Percentiles rank a stretch among this genome's conserved stretches.
Evolutionary conservation across 2,113 vertebrate genomes (phyloP).

Genomic region (Tragelaphus buxtoni): DNA sequence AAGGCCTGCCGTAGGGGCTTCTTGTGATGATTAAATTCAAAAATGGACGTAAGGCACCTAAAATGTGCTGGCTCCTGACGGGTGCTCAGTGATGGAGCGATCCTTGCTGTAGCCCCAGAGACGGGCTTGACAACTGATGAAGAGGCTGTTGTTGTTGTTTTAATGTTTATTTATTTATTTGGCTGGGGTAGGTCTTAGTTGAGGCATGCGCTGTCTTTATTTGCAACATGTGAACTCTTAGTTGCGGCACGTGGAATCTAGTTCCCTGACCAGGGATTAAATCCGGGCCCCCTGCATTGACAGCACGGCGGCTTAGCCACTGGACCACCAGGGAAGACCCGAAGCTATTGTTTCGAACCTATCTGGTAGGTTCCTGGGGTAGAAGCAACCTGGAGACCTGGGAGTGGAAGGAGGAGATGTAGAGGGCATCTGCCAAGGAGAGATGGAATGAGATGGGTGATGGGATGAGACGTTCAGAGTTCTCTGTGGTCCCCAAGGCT

Average conservation of each 20-base stretch:
- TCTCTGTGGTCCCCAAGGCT: not conserved
- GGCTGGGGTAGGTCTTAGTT: not conserved
- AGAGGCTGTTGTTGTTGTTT: not conserved
- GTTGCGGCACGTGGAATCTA: not conserved
- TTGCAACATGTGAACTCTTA: not conserved
- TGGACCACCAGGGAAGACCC: not conserved
- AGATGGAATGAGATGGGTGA: not conserved
- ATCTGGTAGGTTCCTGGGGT: not conserved
- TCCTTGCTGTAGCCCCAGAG: not conserved
- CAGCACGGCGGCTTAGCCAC: not conserved
- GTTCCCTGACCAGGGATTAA: not conserved
- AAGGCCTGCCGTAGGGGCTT: not conserved
- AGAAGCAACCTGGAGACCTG: not conserved
- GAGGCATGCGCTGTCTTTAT: not conserved
- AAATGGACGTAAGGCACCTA: not conserved
- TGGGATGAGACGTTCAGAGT: not conserved
- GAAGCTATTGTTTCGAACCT: not conserved
- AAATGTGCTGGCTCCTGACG: not conserved
- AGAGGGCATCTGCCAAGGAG: not conserved
- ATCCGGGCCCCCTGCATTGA: not conserved
- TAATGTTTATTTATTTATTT: not conserved
- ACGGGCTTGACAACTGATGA: accelerated
- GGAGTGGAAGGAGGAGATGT: not conserved
- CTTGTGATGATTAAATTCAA: not conserved
- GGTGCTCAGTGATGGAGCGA: not conserved